phyloP scores from a whole-genome alignment of 2,888 invertebrate species.

The Plutella xylostella region DNA sequence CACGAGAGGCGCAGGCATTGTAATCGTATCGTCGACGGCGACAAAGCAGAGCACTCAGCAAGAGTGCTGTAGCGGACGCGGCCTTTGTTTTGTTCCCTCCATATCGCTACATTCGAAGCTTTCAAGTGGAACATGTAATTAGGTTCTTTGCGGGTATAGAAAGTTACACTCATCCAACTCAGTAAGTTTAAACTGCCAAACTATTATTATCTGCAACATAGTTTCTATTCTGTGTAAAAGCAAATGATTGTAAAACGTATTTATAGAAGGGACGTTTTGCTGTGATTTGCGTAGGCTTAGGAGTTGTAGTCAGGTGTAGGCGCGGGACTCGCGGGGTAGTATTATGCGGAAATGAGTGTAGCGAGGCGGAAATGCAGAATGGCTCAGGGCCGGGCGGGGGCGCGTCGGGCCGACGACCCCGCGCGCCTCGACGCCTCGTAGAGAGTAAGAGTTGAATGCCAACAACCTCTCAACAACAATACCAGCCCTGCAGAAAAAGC shows the following conservation, averaged over 20 bases:
- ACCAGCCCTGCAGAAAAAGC: background rate
- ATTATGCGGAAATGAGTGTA: slow-evolving; percentile 65
- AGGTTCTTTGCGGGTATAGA: slow-evolving; percentile 1
- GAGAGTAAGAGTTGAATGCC: slow-evolving; percentile 15
- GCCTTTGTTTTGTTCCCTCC: slow-evolving; percentile 66
- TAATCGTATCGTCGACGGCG: slow-evolving; percentile 53
- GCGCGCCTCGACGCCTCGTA: slow-evolving; percentile 27
- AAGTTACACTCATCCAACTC: no score
- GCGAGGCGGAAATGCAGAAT: slow-evolving; percentile 62
- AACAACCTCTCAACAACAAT: slow-evolving; percentile 21
- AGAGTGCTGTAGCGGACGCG: slow-evolving; percentile 51
- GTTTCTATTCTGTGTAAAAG: no score
- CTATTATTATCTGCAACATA: no score
- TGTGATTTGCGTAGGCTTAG: no score
- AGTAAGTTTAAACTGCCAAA: no score
- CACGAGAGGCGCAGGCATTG: slow-evolving; percentile 10
- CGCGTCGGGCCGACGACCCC: slow-evolving; percentile 55
- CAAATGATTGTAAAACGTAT: no score
- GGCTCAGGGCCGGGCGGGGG: slow-evolving; percentile 44
- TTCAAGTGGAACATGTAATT: slow-evolving; percentile 36
- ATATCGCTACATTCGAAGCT: slow-evolving; percentile 60
- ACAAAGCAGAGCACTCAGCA: slow-evolving; percentile 66
- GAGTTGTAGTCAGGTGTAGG: no score
- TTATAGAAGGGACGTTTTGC: no score
- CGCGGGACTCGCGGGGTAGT: slow-evolving; percentile 31